Conservation (phyloP, 2,113 vertebrate species). For the Tragelaphus buxtoni region DNA sequence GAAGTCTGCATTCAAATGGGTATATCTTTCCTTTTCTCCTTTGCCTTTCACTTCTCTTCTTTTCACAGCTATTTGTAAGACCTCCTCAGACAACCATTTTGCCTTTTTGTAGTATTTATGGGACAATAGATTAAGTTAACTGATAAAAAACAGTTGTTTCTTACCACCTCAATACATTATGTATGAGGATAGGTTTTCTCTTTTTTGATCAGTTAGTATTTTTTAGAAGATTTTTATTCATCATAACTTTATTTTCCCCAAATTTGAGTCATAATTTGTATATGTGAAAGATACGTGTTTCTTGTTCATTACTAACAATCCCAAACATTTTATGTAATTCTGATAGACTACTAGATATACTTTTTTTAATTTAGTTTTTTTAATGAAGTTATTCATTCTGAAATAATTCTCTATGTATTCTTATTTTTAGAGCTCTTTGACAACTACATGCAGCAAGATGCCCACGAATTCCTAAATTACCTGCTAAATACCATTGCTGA, state of each 20-base stretch:
- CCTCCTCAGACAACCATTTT: background rate
- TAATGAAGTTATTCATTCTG: background rate
- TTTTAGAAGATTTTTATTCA: background rate
- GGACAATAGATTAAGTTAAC: background rate
- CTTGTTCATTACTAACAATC: background rate
- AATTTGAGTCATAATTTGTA: background rate
- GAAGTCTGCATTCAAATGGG: background rate
- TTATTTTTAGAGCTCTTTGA: conserved; percentile 92
- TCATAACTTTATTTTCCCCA: background rate
- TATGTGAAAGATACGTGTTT: background rate
- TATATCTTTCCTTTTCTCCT: background rate
- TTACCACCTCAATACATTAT: background rate
- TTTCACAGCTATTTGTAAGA: background rate
- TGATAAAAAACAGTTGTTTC: background rate
- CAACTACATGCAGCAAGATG: conserved; percentile 99
- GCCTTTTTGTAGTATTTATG: background rate
- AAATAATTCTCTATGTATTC: conserved; percentile 10
- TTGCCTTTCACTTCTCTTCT: background rate
- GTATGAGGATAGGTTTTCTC: background rate
- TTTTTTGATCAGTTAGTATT: background rate
- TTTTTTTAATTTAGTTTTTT: conserved; percentile 10
- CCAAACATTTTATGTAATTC: background rate
- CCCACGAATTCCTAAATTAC: conserved; percentile 98
- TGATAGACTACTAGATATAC: background rate
- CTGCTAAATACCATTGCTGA: conserved; percentile 97